Evolutionary conservation across 2,888 invertebrate genomes (phyloP), one percentile per base, ranked within the genome.

Genomic region (Boloria selene): DNA sequence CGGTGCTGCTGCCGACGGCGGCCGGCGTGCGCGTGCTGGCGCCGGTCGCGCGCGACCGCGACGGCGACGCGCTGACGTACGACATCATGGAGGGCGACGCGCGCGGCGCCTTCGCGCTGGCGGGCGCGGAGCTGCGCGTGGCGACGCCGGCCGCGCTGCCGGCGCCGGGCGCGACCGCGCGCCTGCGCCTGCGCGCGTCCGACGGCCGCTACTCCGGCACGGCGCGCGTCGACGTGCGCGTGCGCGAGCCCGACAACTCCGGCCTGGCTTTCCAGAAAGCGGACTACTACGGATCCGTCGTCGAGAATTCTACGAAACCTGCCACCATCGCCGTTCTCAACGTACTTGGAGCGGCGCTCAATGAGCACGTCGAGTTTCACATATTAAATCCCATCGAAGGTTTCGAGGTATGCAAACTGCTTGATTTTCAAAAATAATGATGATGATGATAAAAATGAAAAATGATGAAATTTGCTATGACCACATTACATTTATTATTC

Each of bases 341-440:
- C 85, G 97, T 98, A n/a, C 93, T 97, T 38, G 98, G 98, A 7
- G 96, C 95, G 72, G 94, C 95, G 63, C 92, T 98, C 68, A 96
- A 97, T 84, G 98, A 98, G 80, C 97, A 98, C 84, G 92, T 98
- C 13, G 94, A 95, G 74, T 98, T 97, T 86, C 92, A 93, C 62
- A 96, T 98, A 68, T 92, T 98, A 45, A 98, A 98, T 92, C 97
- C 98, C 0, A 95, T 95, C 0, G 94, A 95, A 62, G 95, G 96
- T 87, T 99, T 99, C 84, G 94, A 94, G 76, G 96, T 88, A 16
- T 16, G 6, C 16, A 38, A 6, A 4, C 13, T 14, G 18, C 16
- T 2, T 0, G 3, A 14, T 52, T 52, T 22, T 3, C 7, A 5
- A 31, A n/a, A 16, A 42, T 42, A 61, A 42, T 38, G 4, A n/a